A percentile compares a stretch with the other conserved stretches of the same genome.
phyloP scores from a whole-genome alignment of 2,888 invertebrate genomes.

The Euzetes globulus region DNA sequence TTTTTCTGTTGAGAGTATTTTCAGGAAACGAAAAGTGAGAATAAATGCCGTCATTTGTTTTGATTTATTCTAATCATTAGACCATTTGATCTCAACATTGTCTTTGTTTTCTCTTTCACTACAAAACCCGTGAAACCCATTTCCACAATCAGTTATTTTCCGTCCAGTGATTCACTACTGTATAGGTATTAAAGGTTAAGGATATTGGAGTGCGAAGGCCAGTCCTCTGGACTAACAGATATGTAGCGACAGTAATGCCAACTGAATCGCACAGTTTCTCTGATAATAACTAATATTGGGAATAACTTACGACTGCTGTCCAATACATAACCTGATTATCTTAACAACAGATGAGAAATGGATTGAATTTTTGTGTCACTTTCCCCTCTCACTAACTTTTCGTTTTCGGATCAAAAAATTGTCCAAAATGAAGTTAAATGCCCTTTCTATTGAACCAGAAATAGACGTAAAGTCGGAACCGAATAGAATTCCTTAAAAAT shows the following conservation, averaged over 20 bases:
- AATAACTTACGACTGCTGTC: neutral
- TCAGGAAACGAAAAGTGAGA: neutral
- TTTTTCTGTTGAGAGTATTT: too few species aligned
- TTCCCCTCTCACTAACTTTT: neutral
- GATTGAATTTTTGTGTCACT: neutral
- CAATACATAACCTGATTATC: neutral
- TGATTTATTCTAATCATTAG: neutral
- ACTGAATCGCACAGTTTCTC: too few species aligned
- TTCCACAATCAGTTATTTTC: too few species aligned
- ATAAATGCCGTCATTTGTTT: neutral
- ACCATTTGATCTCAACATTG: too few species aligned
- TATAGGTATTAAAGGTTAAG: too few species aligned
- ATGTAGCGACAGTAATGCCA: too few species aligned
- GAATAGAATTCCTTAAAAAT: too few species aligned
- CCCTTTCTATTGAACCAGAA: neutral
- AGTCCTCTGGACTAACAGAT: too few species aligned
- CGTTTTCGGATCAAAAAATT: neutral
- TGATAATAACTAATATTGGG: neutral
- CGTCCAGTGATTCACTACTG: too few species aligned
- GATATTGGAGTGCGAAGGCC: too few species aligned
- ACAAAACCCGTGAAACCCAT: too few species aligned
- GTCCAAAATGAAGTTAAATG: slow-evolving; percentile 1
- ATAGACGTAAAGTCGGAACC: neutral
- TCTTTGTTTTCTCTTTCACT: too few species aligned
- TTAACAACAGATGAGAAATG: neutral